Base-by-base conservation (phyloP, 1,140 invertebrate species). In the Drosophila ercepeae region DNA sequence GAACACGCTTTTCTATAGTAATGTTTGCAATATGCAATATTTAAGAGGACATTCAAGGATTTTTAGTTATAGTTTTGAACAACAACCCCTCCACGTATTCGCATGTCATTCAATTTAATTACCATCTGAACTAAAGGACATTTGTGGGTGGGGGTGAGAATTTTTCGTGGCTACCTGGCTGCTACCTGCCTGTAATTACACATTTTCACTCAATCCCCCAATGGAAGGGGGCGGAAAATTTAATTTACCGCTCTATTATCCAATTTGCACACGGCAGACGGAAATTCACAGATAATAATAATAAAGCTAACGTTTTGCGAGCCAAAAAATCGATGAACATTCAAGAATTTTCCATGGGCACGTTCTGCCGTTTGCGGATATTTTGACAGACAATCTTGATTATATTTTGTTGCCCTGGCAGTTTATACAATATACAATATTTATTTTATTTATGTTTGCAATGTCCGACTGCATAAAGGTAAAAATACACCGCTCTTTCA, bases 241-340 rank as follows among this genome's bases (percentile, higher is more conserved):
- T 27, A 68, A 69, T 74, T 82, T 74, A 54, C 41, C 55, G 57
- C 32, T 54, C 58, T 54, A 75, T 78, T 70, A 83, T 82, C 73
- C 64, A 74, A 82, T 78, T 82, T 78, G 44, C 55, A 60, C 58
- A 60, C 65, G 39, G 16, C 48, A 55, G 18, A 19, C 57, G 58
- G 51, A 67, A 81, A 50, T 63, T 61, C 64, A 53, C 51, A 61
- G 54, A 75, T 79, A 78, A 83, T 82, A 64, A 59, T 75, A 68
- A 75, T 76, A 63, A 67, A 75, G 63, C 64, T 75, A 75, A 65
- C 60, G 55, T 50, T 25, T 5, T 9, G 14, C n/a, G 11, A 8
- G 9, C 9, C 19, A 51, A 52, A 70, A 53, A 71, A 71, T 60
- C 68, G 53, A 71, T 72, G 8, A 44, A 5, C 25, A 61, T 71